Conservation (phyloP, 1,140 invertebrate genomes). For the Cecropterus lyciades region DNA sequence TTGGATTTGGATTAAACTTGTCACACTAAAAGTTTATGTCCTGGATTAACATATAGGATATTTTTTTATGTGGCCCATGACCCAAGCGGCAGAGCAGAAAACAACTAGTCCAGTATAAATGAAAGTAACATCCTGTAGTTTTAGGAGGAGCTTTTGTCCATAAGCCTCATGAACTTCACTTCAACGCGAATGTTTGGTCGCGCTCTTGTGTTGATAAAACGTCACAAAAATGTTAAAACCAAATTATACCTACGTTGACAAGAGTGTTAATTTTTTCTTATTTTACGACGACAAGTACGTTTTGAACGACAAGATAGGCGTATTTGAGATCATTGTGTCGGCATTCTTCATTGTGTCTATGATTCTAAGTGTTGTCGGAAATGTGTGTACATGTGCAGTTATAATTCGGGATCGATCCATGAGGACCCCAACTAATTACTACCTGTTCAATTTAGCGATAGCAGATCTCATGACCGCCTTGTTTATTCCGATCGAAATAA, state of each 20-base stretch:
- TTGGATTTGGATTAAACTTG: too few species aligned
- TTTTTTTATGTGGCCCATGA: too few species aligned
- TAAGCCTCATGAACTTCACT: slow-evolving; percentile 7
- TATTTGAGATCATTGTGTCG: slow-evolving; percentile 90
- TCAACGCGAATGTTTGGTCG: neutral
- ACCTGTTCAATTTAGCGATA: slow-evolving; percentile 96
- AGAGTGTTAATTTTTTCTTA: slow-evolving; percentile 7
- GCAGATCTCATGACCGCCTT: slow-evolving; percentile 94
- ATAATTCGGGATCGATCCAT: slow-evolving; percentile 94
- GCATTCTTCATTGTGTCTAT: slow-evolving; percentile 92
- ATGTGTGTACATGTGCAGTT: slow-evolving; percentile 96
- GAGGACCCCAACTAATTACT: slow-evolving; percentile 96
- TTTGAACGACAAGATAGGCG: slow-evolving; percentile 84
- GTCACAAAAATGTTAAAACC: slow-evolving; percentile 12
- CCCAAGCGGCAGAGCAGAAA: too few species aligned
- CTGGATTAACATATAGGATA: too few species aligned
- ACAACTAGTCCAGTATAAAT: too few species aligned
- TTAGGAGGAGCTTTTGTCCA: slow-evolving; percentile 1
- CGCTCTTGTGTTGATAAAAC: neutral
- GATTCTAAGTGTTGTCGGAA: slow-evolving; percentile 93
- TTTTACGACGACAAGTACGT: slow-evolving; percentile 48
- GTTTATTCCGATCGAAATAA: slow-evolving; percentile 93
- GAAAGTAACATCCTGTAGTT: slow-evolving; percentile 37
- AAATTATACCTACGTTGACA: neutral
- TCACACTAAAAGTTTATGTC: too few species aligned